phyloP scores from a whole-genome alignment of 2,888 invertebrate species.

The Monoplex corrugatus region DNA sequence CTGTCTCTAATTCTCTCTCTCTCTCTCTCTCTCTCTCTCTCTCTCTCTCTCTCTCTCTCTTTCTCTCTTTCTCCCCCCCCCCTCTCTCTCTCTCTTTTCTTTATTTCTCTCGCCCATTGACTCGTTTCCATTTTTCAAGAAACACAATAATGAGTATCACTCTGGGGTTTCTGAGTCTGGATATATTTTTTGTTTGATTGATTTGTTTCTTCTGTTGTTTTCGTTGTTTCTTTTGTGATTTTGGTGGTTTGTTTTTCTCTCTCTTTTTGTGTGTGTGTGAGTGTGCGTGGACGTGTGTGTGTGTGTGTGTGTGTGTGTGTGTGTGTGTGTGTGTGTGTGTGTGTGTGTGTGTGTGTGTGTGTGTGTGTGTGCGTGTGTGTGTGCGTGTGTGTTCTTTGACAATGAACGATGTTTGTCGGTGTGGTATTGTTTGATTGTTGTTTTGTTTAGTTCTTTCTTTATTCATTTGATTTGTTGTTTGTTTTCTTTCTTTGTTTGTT shows the following conservation, averaged over 20 bases:
- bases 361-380: too few relatives aligned
- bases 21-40: not conserved
- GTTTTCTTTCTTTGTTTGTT: not conserved
- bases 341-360: constrained; percentile 17
- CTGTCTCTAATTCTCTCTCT: not conserved
- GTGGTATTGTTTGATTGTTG: too few relatives aligned
- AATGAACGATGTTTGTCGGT: too few relatives aligned
- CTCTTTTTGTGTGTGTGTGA: too few relatives aligned
- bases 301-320: not conserved
- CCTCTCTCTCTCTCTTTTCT: not conserved
- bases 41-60: not conserved
- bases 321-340: not conserved
- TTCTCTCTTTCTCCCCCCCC: not conserved
- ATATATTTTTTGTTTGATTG: too few relatives aligned
- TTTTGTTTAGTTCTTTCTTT: too few relatives aligned
- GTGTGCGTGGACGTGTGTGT: not conserved
- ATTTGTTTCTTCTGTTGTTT: too few relatives aligned
- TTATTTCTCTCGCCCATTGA: too few relatives aligned
- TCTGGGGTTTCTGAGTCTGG: too few relatives aligned
- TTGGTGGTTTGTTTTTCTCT: too few relatives aligned
- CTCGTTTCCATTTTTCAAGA: too few relatives aligned
- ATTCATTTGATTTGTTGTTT: not conserved
- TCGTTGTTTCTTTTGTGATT: not conserved
- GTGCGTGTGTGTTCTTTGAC: not conserved
- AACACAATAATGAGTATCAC: too few relatives aligned